Conservation (phyloP, 2,797 vertebrate genomes). For the Enteromius paludinosus region DNA sequence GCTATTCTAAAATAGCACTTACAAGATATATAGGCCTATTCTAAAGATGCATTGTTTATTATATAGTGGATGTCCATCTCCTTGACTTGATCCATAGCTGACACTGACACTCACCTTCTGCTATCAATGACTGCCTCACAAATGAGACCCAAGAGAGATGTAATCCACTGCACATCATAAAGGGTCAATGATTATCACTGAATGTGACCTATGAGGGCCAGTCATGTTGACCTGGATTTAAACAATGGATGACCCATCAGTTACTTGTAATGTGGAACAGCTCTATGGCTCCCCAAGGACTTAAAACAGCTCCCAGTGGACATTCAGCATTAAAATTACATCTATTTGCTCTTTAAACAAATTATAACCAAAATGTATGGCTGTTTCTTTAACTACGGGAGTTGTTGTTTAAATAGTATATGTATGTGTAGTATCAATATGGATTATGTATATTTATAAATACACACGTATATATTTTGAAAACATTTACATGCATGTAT, state of each 20-base stretch:
- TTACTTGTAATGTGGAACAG: not conserved
- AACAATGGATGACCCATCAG: constrained; percentile 34
- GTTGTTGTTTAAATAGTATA: no score
- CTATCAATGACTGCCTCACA: constrained; percentile 1
- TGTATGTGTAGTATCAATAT: no score
- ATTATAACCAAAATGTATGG: no score
- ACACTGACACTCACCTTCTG: constrained; percentile 18
- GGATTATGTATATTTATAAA: no score
- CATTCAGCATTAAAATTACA: not conserved
- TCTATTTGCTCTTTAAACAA: not conserved
- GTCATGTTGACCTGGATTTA: constrained; percentile 26
- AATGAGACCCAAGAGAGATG: constrained; percentile 43
- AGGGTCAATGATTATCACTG: constrained; percentile 37
- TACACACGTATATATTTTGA: no score
- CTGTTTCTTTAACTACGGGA: not conserved
- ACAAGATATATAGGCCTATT: not conserved
- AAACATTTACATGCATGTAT: no score
- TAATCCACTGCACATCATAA: constrained; percentile 14
- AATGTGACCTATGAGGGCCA: constrained; percentile 29
- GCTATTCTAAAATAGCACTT: not conserved
- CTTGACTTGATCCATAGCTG: not conserved
- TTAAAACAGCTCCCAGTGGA: not conserved
- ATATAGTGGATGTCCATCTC: constrained; percentile 8
- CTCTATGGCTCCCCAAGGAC: constrained; percentile 24
- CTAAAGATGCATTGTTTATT: not conserved